Evolutionary conservation across 2,888 invertebrate species (phyloP), one percentile per base, ranked within the genome.

Genomic region (Bedellia somnulentella): DNA sequence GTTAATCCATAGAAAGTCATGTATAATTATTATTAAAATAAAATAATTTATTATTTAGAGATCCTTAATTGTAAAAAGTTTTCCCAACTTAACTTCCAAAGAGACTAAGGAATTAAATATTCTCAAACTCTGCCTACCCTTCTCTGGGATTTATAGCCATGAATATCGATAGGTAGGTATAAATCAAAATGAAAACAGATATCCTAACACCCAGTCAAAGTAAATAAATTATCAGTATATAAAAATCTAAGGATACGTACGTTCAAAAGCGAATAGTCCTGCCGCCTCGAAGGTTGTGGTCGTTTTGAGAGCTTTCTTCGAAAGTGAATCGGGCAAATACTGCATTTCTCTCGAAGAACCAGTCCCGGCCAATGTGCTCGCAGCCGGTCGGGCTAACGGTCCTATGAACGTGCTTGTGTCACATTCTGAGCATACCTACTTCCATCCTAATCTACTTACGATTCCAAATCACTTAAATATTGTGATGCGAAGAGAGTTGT

Each of bases 181-280:
- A 3, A 21, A 10, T n/a, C 8, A 21, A 21, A n/a, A n/a, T 24
- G 11, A 24, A 24, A n/a, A 10, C 11, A 10, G 11, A n/a, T 3
- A n/a, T 5, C n/a, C 24, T 11, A 11, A n/a, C 5, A 10, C n/a
- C n/a, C 6, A 11, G 6, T 3, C n/a, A 24, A 11, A n/a, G n/a
- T 10, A 10, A 24, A 10, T 24, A 11, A 2, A 24, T 11, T 3
- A 24, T 10, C 10, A 11, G 11, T 11, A 24, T 6, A 6, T 10
- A 10, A 24, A n/a, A 24, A 2, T 25, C 31, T 26, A 16, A 34
- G 32, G 24, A 29, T 15, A 32, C 15, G 13, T 25, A 25, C 29
- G 21, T n/a, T 29, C 4, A 21, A 25, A 55, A 29, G 40, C 37
- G 32, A 39, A 23, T 37, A 45, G 62, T 61, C 52, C 53, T 62